These are phyloP conservation scores for Nannoperca obscura DNA, from an alignment of 2,797 vertebrate genomes.

Conservation along the genomic window DNA sequence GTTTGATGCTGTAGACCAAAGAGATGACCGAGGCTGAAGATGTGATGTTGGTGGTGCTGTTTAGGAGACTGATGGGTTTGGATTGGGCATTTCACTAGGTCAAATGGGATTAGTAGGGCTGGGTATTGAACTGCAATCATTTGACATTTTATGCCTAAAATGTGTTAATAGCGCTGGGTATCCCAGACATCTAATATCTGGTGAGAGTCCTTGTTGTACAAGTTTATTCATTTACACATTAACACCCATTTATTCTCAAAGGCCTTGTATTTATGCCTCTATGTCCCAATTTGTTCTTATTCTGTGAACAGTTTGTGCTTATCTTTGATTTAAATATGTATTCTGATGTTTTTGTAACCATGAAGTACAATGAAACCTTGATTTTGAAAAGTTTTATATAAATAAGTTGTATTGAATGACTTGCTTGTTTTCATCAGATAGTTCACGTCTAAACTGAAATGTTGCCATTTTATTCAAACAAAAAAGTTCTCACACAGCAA, in stretches of 20 bases:
- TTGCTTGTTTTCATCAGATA: too few species aligned
- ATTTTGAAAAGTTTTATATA: not conserved
- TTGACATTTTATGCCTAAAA: not conserved
- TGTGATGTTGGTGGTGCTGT: not conserved
- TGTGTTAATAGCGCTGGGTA: not conserved
- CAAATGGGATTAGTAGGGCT: not conserved
- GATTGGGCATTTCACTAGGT: not conserved
- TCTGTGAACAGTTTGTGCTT: too few species aligned
- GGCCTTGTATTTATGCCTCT: not conserved
- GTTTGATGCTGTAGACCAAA: not conserved
- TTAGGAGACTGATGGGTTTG: not conserved
- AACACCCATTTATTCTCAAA: not conserved
- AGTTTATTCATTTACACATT: not conserved
- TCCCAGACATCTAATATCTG: not conserved
- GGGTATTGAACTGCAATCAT: not conserved
- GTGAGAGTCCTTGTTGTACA: too few species aligned
- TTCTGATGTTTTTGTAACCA: not conserved
- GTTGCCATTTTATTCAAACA: too few species aligned
- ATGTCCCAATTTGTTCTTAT: too few species aligned
- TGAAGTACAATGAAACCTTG: not conserved
- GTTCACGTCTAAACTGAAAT: too few species aligned
- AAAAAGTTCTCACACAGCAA: too few species aligned
- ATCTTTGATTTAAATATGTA: not conserved
- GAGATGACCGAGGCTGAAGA: not conserved
- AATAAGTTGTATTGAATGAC: not conserved